phyloP scores from a whole-genome alignment of 2,797 vertebrate genomes.

The Garrulus glandarius region DNA sequence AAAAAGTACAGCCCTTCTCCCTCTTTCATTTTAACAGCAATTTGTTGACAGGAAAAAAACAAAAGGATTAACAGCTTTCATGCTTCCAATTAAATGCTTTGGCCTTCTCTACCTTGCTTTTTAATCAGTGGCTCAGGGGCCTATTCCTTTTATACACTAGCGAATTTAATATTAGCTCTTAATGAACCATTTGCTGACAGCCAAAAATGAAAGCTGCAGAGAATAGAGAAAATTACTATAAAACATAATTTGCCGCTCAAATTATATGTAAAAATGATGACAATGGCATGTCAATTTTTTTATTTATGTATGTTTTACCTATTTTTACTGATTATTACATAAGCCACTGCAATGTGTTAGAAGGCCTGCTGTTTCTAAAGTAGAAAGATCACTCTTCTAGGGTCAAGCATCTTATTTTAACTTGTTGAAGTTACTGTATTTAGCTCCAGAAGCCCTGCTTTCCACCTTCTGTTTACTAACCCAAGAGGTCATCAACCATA shows the following conservation, averaged over 20 bases:
- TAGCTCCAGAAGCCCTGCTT: background rate
- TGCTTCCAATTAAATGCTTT: conserved; percentile 49
- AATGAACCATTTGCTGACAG: conserved; percentile 60
- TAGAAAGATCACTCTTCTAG: background rate
- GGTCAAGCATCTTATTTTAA: background rate
- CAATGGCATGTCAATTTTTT: background rate
- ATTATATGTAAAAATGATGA: background rate
- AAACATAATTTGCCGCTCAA: conserved; percentile 27
- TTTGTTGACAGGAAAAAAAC: conserved; percentile 22
- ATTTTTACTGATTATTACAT: background rate
- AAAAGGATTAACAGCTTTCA: conserved; percentile 21
- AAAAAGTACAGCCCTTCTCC: background rate
- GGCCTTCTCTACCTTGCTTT: conserved; percentile 37
- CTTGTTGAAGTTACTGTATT: background rate
- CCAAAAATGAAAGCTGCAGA: conserved; percentile 14
- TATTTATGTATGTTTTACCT: background rate
- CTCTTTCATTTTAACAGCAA: conserved; percentile 24
- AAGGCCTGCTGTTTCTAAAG: background rate
- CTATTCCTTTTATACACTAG: conserved; percentile 9
- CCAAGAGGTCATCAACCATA: background rate
- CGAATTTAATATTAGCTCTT: conserved; percentile 62
- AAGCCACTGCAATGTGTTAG: background rate
- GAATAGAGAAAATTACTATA: background rate
- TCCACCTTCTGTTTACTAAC: background rate
- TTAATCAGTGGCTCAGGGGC: conserved; percentile 56